Evolutionary conservation across 2,113 vertebrate species (phyloP), one percentile per base, ranked within the genome.

Genomic region (Salvelinus fontinalis): DNA sequence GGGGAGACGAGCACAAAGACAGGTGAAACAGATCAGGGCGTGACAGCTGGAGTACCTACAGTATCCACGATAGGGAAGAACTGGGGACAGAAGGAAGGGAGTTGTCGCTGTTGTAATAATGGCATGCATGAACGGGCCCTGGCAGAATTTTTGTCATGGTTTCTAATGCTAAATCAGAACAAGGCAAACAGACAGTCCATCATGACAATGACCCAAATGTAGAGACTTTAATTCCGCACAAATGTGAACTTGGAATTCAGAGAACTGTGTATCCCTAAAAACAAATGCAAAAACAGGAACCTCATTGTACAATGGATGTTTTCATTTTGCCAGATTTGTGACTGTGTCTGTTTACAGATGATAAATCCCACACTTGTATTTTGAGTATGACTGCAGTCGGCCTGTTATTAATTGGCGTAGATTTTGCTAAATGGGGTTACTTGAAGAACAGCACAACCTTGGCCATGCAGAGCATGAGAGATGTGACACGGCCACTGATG

Each of bases 401-500:
- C 70, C 27, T 80, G 85, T 68, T 77, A 88, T 90, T 79, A 85
- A 89, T 88, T 83, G 79, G 48, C 6, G 1, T 70, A 73, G 59
- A 83, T 73, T 84, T 69, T 87, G 74, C 82, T 68, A 71, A 76
- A 70, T 3, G 67, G 22, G 54, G 72, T 74, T 82, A 82, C 54
- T 71, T 81, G 74, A 78, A 81, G 66, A 39, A 83, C 73, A 70
- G 57, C 73, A 66, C 70, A 62, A 51, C 74, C 75, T 49, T 49
- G 72, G 76, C 79, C 60, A 16, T 67, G 65, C 65, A 57, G 74
- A 73, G 84, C 76, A 90, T 78, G 81, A 90, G 82, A 76, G 76
- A 85, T 79, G 84, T 71, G 81, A 85, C 82, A 79, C 59, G 81
- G 75, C 27, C 75, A 4, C 82, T 78, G 79, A 89, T 89, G 85